Percentiles rank a stretch among this genome's conserved stretches.
Conservation (phyloP, 2,888 invertebrate species). For the Drosophila diplacantha region DNA sequence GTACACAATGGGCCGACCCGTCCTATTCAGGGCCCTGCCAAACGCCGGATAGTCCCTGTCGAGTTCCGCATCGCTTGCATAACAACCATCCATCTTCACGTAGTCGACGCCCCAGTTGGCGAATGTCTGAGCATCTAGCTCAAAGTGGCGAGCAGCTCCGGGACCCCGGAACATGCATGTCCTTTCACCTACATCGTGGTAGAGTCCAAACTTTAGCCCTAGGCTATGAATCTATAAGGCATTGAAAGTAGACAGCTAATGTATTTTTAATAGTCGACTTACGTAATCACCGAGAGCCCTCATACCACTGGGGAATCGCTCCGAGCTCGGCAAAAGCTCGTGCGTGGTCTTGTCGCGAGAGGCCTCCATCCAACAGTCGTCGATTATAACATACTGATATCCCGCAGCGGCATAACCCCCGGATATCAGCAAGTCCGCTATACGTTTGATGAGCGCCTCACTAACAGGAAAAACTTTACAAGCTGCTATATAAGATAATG, state of each 20-base stretch:
- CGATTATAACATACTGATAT: slow-evolving; percentile 85
- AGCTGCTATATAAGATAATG: slow-evolving; percentile 4
- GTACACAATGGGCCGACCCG: slow-evolving; percentile 85
- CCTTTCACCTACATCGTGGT: slow-evolving; percentile 85
- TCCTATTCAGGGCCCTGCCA: slow-evolving; percentile 82
- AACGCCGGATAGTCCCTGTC: slow-evolving; percentile 83
- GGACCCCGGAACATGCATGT: slow-evolving; percentile 86
- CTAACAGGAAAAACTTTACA: slow-evolving; percentile 72
- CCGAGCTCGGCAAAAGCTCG: slow-evolving; percentile 81
- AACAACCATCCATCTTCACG: slow-evolving; percentile 88
- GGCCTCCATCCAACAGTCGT: slow-evolving; percentile 87
- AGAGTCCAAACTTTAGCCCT: slow-evolving; percentile 86
- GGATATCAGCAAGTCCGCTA: slow-evolving; percentile 81
- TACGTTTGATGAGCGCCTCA: slow-evolving; percentile 81
- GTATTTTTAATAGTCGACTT: slow-evolving; percentile 59
- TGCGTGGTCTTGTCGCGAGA: slow-evolving; percentile 80
- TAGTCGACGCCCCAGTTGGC: slow-evolving; percentile 88
- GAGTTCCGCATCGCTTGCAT: slow-evolving; percentile 79
- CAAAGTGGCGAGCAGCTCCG: slow-evolving; percentile 81
- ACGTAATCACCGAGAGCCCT: slow-evolving; percentile 85
- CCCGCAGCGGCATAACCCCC: slow-evolving; percentile 85
- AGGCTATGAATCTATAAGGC: slow-evolving; percentile 81
- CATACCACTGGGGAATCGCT: slow-evolving; percentile 86
- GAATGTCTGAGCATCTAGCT: slow-evolving; percentile 84
- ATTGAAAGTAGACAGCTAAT: too few species aligned